Base-by-base conservation (phyloP, 2,797 vertebrate species). In the Megaceryle alcyon region DNA sequence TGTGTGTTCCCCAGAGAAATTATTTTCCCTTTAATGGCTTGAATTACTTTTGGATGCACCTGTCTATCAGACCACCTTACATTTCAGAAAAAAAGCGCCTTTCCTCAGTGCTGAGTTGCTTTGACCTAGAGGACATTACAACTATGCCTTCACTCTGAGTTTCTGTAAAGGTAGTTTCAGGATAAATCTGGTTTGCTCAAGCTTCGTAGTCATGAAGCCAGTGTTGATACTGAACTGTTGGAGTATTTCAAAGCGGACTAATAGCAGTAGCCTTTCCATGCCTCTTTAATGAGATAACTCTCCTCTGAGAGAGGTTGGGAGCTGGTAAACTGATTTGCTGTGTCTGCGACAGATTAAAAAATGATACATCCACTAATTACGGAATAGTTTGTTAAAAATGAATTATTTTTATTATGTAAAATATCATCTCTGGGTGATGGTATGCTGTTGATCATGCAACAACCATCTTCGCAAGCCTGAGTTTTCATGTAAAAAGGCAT, bases 401-500 rank as follows among this genome's bases (percentile, higher is more conserved):
- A 49, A 7, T 51, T 80, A 11, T 80, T 88, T 48, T 39, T 88
- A 21, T 20, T 73, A 18, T 88, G 29, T 56, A 65, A 92, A 95
- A 94, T 82, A 64, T 71, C n/a, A 25, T 82, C 26, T 85, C 7
- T 75, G 19, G 46, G 77, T 59, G 43, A 59, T 84, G 64, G 49
- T 72, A 44, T 86, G 63, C 51, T 83, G 82, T 82, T 89, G 80
- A 64, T 91, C 73, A 70, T 33, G 80, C 76, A 86, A 25, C 65
- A 84, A 77, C 81, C 26, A n/a, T 54, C 49, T 79, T 84, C 59
- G 73, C 37, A 84, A 88, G 56, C 39, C 59, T 31, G 82, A 77
- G 73, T 77, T 97, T 97, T 94, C 84, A 68, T 97, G 97, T 95
- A 57, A 92, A 37, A 81, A 96, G 86, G 54, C 92, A 75, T 95